phyloP scores from a whole-genome alignment of 2,797 vertebrate species.

The Calcarius lapponicus region DNA sequence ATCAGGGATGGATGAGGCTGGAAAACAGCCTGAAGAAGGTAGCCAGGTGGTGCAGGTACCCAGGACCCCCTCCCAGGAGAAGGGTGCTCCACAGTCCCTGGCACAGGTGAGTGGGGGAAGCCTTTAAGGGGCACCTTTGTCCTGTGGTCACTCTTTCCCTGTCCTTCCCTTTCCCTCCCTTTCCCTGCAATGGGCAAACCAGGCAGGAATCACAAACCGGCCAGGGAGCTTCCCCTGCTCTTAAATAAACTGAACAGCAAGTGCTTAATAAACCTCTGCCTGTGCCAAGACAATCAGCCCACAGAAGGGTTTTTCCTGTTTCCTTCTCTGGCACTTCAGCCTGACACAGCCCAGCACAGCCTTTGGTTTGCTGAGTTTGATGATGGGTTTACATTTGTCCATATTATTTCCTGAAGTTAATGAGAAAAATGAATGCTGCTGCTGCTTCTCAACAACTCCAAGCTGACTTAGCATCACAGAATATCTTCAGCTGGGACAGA shows the following conservation, averaged over 20 bases:
- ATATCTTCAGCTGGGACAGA: fast-evolving
- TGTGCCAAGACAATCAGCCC: background rate
- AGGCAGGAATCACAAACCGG: background rate
- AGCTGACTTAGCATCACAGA: background rate
- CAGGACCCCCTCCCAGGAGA: background rate
- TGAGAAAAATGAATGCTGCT: background rate
- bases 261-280: background rate
- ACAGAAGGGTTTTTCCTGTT: background rate
- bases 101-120: background rate
- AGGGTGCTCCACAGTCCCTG: background rate
- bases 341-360: background rate
- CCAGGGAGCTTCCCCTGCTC: background rate
- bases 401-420: background rate
- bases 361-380: background rate
- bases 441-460: background rate
- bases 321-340: background rate
- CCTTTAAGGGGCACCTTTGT: background rate
- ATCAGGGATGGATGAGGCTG: background rate
- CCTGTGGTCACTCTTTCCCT: background rate
- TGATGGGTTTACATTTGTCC: background rate
- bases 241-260: background rate
- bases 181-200: background rate
- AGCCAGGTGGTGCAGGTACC: fast-evolving
- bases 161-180: background rate
- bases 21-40: background rate